A percentile compares a stretch with the other conserved stretches of the same genome.
These are phyloP conservation scores for Limnephilus marmoratus DNA, from an alignment of 2,888 invertebrate genomes.

Conservation along the genomic window DNA sequence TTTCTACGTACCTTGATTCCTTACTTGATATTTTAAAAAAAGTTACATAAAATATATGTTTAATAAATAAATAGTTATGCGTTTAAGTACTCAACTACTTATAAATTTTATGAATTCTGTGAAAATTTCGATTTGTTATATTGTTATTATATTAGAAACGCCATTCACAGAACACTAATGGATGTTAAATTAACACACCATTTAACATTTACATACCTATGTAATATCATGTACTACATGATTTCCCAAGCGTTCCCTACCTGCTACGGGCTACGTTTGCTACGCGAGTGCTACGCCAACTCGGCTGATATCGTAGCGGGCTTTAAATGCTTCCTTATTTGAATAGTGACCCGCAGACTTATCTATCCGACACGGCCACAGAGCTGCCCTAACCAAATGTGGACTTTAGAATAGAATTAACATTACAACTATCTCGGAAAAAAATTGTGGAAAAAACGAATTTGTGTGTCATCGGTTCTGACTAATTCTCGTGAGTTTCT, in stretches of 20 bases:
- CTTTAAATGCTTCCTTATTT: neutral
- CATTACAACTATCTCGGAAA: no score
- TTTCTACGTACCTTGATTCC: no score
- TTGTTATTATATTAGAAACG: no score
- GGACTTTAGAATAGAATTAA: neutral
- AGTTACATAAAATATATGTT: no score
- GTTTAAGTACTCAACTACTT: no score
- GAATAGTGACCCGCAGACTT: neutral
- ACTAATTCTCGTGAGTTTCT: neutral
- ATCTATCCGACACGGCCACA: neutral
- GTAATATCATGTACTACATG: neutral
- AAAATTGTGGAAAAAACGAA: neutral
- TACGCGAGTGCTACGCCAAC: neutral
- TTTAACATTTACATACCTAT: neutral
- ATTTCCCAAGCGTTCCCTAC: neutral
- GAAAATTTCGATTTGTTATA: no score
- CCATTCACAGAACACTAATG: no score
- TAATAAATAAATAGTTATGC: no score
- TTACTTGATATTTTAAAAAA: no score
- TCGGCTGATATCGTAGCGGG: neutral
- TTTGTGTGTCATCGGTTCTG: neutral
- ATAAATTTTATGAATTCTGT: no score
- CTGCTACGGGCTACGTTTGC: neutral
- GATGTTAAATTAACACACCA: neutral
- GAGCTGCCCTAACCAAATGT: neutral